Conservation (phyloP, 2,888 invertebrate species). For the Leptura quadrifasciata region DNA sequence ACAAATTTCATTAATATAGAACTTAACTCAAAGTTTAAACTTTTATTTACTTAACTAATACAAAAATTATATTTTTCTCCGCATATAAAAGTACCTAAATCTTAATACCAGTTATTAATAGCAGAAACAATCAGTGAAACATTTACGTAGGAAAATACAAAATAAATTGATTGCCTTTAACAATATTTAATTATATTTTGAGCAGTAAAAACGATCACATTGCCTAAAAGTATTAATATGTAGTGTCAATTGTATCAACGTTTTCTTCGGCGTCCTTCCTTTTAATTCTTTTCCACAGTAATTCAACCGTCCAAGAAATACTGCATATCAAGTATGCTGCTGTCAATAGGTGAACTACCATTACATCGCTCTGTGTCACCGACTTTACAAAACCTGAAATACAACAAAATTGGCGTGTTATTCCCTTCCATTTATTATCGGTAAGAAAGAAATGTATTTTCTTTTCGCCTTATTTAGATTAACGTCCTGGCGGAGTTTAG, state of each 20-base stretch:
- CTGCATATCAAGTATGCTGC: slow-evolving; percentile 81
- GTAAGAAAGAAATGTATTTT: too few relatives aligned
- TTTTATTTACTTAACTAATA: too few relatives aligned
- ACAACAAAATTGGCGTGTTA: too few relatives aligned
- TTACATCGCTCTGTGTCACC: slow-evolving; percentile 79
- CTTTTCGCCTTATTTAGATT: too few relatives aligned
- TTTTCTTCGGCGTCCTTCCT: neutral
- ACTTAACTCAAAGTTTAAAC: too few relatives aligned
- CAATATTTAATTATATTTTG: neutral
- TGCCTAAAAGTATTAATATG: neutral
- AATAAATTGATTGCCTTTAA: neutral
- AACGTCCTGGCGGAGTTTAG: too few relatives aligned
- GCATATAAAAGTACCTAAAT: too few relatives aligned
- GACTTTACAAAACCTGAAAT: slow-evolving; percentile 79
- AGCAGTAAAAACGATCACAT: neutral
- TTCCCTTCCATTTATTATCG: too few relatives aligned
- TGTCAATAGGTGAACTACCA: slow-evolving; percentile 82
- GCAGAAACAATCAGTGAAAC: neutral
- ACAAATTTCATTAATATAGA: too few relatives aligned
- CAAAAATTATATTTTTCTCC: too few relatives aligned
- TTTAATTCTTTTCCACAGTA: slow-evolving; percentile 55
- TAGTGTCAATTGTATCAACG: neutral
- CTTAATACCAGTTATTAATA: too few relatives aligned
- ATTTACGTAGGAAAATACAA: neutral
- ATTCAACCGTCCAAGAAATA: slow-evolving; percentile 82